Conservation (phyloP, 2,113 vertebrate genomes). For the human region GRCh38 chr1:49124501-49125000, state of each 20-base stretch:
- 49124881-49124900: not conserved
- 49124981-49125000: not conserved
- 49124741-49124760: not conserved
- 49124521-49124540: not conserved
- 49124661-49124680: not conserved
- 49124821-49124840: not conserved
- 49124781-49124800: not conserved
- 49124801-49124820: not conserved
- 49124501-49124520: not conserved
- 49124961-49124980: not conserved
- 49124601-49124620: not conserved
- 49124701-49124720: not conserved
- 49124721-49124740: not conserved
- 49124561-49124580: not conserved
- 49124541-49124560: not conserved
- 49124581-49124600: not conserved
- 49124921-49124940: not conserved
- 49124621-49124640: not conserved
- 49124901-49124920: not conserved
- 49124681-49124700: not conserved
- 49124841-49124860: not conserved
- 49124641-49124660: not conserved
- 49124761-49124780: not conserved
- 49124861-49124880: not conserved
- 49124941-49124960: not conserved